Conservation (phyloP, 2,888 invertebrate genomes). For the Tachina lurida region DNA sequence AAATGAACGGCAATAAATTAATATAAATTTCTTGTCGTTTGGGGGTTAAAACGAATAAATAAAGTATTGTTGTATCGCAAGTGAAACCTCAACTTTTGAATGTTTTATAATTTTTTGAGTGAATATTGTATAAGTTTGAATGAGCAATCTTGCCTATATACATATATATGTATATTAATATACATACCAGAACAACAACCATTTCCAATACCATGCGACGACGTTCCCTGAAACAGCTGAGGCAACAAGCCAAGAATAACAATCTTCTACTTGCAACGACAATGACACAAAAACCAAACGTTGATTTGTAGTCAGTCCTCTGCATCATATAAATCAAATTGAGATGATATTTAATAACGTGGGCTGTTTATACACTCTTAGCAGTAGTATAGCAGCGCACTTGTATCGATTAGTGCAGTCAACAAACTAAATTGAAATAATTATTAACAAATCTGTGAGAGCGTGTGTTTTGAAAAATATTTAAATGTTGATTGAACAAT, state of each 20-base stretch:
- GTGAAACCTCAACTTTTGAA: conserved; percentile 46
- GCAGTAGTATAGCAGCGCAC: neutral
- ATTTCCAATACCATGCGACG: conserved; percentile 10
- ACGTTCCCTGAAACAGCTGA: conserved; percentile 7
- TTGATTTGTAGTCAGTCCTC: conserved; percentile 57
- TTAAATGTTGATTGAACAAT: no score
- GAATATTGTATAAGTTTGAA: conserved; percentile 30
- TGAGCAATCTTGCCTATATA: neutral
- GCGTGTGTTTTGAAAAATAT: no score
- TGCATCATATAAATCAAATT: conserved; percentile 49
- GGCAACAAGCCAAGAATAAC: neutral
- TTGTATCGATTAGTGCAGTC: conserved; percentile 7
- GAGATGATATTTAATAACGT: conserved; percentile 45
- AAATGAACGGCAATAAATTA: conserved; percentile 81
- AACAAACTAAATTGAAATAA: conserved; percentile 16
- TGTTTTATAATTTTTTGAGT: conserved; percentile 48
- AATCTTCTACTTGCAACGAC: neutral
- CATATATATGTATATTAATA: neutral
- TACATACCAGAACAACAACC: neutral
- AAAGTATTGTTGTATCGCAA: conserved; percentile 44
- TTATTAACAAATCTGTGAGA: no score
- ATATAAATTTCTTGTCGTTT: conserved; percentile 81
- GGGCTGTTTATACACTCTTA: conserved; percentile 33
- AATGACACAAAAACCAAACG: conserved; percentile 32
- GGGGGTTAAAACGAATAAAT: conserved; percentile 56